phyloP scores from a whole-genome alignment of 2,888 invertebrate genomes.

The Anodontia alba region DNA sequence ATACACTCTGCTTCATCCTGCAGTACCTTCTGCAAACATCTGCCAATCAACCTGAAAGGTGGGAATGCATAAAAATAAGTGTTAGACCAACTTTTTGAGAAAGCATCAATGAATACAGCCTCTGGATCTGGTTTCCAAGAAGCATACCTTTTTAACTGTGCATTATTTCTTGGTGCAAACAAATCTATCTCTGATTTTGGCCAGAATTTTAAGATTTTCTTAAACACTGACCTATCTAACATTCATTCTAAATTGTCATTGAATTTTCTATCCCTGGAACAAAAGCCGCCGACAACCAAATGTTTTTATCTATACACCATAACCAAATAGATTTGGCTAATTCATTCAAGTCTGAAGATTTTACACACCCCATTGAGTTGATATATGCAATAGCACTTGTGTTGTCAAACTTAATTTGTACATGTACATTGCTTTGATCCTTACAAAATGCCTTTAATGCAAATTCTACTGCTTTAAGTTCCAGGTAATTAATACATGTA shows the following conservation, averaged over 20 bases:
- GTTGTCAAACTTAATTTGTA: too few relatives aligned
- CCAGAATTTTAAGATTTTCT: constrained; percentile 9
- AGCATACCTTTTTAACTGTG: constrained; percentile 19
- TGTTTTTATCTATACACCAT: too few relatives aligned
- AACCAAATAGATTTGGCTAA: too few relatives aligned
- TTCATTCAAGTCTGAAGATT: too few relatives aligned
- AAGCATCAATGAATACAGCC: constrained; percentile 27
- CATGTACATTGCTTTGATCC: neutral
- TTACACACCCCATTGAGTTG: too few relatives aligned
- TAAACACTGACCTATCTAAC: constrained; percentile 14
- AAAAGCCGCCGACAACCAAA: too few relatives aligned
- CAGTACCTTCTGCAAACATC: constrained; percentile 22
- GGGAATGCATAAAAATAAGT: constrained; percentile 18
- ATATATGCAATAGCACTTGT: too few relatives aligned
- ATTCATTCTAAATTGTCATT: too few relatives aligned
- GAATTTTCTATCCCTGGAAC: constrained; percentile 32
- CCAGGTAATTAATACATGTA: constrained; percentile 37
- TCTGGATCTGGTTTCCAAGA: constrained; percentile 22
- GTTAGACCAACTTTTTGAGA: constrained; percentile 24
- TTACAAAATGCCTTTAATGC: constrained; percentile 24
- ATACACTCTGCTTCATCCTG: constrained; percentile 28
- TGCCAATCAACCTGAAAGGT: constrained; percentile 43
- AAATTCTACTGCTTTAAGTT: constrained; percentile 19
- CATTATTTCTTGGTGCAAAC: constrained; percentile 34
- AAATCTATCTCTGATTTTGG: constrained; percentile 34